Conservation (phyloP, 2,113 vertebrate species). For the Laticauda laticaudata region DNA sequence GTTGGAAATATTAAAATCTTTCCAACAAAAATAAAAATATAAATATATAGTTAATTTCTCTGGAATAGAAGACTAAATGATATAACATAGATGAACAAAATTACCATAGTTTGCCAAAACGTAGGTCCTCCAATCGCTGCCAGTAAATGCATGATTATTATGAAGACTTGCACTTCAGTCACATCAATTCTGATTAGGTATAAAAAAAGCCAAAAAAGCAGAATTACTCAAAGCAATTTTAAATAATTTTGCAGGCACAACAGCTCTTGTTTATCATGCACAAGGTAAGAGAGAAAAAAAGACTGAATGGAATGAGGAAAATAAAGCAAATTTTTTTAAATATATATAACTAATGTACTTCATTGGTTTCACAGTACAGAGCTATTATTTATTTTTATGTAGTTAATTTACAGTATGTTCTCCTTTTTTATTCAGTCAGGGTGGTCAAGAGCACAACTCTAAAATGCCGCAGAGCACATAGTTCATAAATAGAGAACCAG, state of each 20-base stretch:
- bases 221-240: slow-evolving; percentile 74
- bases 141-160: slow-evolving; percentile 98
- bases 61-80: slow-evolving; percentile 43
- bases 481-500: neutral
- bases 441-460: neutral
- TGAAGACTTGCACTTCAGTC: slow-evolving; percentile 99
- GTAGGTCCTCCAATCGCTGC: slow-evolving; percentile 96
- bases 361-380: slow-evolving; percentile 51
- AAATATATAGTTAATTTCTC: slow-evolving; percentile 20
- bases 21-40: neutral
- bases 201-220: slow-evolving; percentile 75
- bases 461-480: neutral
- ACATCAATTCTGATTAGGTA: slow-evolving; percentile 96
- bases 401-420: neutral
- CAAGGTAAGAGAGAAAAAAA: slow-evolving; percentile 42
- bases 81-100: slow-evolving; percentile 56
- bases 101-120: slow-evolving; percentile 99
- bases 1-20: neutral
- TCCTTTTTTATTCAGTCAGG: neutral
- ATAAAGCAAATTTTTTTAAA: slow-evolving; percentile 32
- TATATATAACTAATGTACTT: slow-evolving; percentile 10
- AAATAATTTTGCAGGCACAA: slow-evolving; percentile 69
- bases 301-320: slow-evolving; percentile 37
- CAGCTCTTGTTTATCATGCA: slow-evolving; percentile 73
- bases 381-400: neutral